A percentile compares a stretch with the other conserved stretches of the same genome.
phyloP scores from a whole-genome alignment of 1,140 invertebrate species.

The Penaeus vannamei region DNA sequence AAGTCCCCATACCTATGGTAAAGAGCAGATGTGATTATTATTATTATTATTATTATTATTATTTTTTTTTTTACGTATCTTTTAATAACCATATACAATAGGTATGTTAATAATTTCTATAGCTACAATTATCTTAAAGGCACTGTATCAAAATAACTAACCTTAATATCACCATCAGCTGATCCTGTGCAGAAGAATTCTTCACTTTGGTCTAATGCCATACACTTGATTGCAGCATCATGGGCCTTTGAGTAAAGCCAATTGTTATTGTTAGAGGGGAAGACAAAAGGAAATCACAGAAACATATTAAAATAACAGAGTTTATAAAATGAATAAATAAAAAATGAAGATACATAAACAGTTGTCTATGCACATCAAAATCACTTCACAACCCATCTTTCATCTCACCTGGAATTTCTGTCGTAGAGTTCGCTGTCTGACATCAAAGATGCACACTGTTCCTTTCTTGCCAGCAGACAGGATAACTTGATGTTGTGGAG shows the following conservation, averaged over 20 bases:
- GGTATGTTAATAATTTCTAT: not conserved
- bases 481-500: constrained; percentile 90
- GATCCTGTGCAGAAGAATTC: constrained; percentile 97
- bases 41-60: not conserved
- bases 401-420: constrained; percentile 82
- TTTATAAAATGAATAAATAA: not conserved
- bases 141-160: constrained; percentile 71
- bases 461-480: constrained; percentile 97
- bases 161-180: constrained; percentile 99
- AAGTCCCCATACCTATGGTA: constrained; percentile 90
- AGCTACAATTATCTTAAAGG: not conserved
- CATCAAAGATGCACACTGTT: constrained; percentile 94
- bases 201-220: constrained; percentile 93
- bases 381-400: too few species aligned
- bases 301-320: not conserved
- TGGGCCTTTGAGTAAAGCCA: constrained; percentile 75
- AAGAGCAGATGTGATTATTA: constrained; percentile 9
- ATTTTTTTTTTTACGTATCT: too few species aligned
- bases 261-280: not conserved
- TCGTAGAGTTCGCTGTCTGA: constrained; percentile 88
- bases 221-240: constrained; percentile 93
- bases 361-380: too few species aligned
- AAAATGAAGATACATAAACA: not conserved
- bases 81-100: not conserved
- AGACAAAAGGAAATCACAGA: not conserved